Percentiles rank a stretch among this genome's conserved stretches.
These are phyloP conservation scores for Hemiprocne comata DNA, from an alignment of 2,113 vertebrate species.

Conservation along the genomic window DNA sequence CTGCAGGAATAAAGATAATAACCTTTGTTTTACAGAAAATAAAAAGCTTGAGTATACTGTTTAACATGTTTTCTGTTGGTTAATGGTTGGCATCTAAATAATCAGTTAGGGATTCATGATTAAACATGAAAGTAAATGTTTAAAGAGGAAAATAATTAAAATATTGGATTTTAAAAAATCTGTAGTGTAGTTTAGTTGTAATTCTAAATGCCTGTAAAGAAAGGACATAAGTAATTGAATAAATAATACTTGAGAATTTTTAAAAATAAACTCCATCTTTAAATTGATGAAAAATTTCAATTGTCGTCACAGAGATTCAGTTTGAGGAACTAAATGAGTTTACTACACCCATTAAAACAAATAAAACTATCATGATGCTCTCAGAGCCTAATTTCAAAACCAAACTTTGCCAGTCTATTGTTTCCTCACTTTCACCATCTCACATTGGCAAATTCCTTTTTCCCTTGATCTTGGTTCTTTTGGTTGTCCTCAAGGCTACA, in stretches of 20 bases:
- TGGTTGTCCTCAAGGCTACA: background rate
- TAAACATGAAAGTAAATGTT: constrained; percentile 1
- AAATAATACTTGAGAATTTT: background rate
- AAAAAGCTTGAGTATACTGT: background rate
- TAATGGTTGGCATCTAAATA: constrained; percentile 16
- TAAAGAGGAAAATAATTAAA: background rate
- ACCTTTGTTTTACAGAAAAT: background rate
- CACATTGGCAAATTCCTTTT: background rate
- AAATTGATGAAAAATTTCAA: background rate
- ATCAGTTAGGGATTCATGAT: background rate
- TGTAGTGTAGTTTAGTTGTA: background rate
- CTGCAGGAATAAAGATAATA: background rate
- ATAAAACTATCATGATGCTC: background rate
- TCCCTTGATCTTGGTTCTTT: background rate
- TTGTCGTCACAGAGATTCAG: background rate
- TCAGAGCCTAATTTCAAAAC: background rate
- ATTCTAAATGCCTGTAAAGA: background rate
- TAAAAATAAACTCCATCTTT: background rate
- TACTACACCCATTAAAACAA: background rate
- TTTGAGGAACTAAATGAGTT: background rate
- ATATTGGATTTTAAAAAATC: background rate
- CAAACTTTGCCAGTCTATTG: background rate
- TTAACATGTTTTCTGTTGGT: background rate
- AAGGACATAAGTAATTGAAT: background rate
- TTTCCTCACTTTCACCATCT: background rate